Evolutionary conservation across 2,888 invertebrate species (phyloP).

Genomic region (Tetanocera ferruginea): DNA sequence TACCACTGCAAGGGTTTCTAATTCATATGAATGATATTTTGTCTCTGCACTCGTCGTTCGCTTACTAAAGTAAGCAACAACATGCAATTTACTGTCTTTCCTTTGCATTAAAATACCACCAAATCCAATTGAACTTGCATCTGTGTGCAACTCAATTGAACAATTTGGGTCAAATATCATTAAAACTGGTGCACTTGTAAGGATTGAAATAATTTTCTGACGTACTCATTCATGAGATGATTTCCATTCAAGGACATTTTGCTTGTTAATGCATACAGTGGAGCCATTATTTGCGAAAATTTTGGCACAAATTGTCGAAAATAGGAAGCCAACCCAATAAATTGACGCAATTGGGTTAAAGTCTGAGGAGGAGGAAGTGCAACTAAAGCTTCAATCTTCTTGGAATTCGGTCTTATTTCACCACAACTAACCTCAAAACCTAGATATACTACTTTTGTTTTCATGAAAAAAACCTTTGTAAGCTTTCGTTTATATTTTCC

Average conservation of each 20-base stretch:
- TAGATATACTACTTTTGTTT: too few relatives aligned
- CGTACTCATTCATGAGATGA: background rate
- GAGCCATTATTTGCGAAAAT: background rate
- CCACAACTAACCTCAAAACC: slow-evolving; percentile 28
- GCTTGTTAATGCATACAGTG: too few relatives aligned
- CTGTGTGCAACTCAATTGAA: background rate
- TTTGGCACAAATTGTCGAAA: background rate
- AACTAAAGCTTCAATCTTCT: slow-evolving; percentile 37
- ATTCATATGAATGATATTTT: slow-evolving; percentile 45
- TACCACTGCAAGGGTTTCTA: slow-evolving; percentile 49
- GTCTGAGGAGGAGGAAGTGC: slow-evolving; percentile 26
- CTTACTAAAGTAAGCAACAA: background rate
- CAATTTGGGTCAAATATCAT: background rate
- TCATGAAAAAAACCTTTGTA: too few relatives aligned
- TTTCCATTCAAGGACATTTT: background rate
- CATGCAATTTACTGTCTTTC: background rate
- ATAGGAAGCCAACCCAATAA: too few relatives aligned
- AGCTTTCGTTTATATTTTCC: background rate
- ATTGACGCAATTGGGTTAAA: background rate
- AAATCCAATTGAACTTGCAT: background rate
- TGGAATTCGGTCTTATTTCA: slow-evolving; percentile 38
- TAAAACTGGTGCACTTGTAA: background rate
- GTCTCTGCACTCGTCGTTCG: slow-evolving; percentile 36
- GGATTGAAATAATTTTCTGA: background rate
- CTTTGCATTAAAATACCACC: too few relatives aligned